A percentile compares a stretch with the other conserved stretches of the same genome.
Evolutionary conservation across 1,140 invertebrate genomes (phyloP).

Genomic region (Drosophila ogumai): DNA sequence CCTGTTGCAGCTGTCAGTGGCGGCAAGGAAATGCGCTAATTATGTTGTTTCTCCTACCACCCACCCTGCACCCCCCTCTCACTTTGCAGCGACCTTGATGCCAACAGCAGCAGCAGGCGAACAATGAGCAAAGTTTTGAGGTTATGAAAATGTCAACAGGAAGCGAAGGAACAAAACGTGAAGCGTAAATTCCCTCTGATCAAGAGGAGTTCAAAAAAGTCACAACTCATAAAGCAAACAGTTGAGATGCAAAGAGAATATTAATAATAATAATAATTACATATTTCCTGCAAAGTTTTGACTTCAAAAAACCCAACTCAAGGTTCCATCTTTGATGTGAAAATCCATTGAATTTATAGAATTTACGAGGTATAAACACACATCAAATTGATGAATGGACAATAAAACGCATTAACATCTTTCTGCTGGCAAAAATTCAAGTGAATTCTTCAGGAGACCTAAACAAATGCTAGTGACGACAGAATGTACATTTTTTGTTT

Average conservation of each 20-base stretch:
- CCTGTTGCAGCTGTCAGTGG: constrained; percentile 54
- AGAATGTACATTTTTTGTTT: background rate
- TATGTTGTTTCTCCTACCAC: constrained; percentile 57
- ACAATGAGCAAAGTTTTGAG: constrained; percentile 43
- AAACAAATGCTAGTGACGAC: constrained; percentile 12
- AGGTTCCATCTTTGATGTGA: background rate
- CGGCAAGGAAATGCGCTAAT: constrained; percentile 77
- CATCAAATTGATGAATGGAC: constrained; percentile 11
- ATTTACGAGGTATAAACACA: background rate
- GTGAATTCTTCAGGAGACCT: background rate
- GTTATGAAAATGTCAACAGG: constrained; percentile 47
- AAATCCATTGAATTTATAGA: background rate
- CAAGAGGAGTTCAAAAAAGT: background rate
- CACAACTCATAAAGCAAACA: background rate
- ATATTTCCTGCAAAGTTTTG: background rate
- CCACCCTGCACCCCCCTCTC: background rate
- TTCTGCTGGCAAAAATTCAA: constrained; percentile 1
- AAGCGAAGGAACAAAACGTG: constrained; percentile 30
- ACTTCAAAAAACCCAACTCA: background rate
- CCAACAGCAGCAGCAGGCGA: constrained; percentile 14
- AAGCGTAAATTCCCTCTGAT: constrained; percentile 8
- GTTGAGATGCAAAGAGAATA: background rate
- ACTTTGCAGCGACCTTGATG: constrained; percentile 66
- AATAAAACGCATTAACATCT: constrained; percentile 4
- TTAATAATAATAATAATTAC: background rate